phyloP scores from a whole-genome alignment of 1,140 invertebrate genomes.

The Caerostris extrusa region DNA sequence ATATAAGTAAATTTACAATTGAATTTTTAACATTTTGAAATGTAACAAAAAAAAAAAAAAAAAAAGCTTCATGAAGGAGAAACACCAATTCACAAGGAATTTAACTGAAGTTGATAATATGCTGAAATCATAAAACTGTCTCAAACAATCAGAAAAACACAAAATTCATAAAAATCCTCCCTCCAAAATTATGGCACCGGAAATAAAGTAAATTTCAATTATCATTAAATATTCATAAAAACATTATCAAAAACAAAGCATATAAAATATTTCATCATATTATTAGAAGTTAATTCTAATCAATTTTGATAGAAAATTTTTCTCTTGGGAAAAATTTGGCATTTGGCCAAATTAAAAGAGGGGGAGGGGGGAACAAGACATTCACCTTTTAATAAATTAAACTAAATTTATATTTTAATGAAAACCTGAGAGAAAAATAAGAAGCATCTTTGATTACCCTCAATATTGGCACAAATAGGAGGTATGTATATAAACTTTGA shows the following conservation, averaged over 20 bases:
- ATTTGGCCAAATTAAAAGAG: background rate
- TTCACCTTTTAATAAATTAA: background rate
- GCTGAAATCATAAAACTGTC: background rate
- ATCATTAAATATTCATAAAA: background rate
- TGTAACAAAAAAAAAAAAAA: background rate
- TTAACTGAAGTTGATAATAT: background rate
- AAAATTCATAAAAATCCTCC: background rate
- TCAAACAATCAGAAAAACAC: background rate
- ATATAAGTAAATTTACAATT: too few relatives aligned
- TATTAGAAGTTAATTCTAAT: background rate
- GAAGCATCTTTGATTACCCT: background rate
- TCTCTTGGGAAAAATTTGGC: background rate
- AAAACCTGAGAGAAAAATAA: background rate
- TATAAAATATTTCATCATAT: too few relatives aligned
- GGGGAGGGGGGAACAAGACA: background rate
- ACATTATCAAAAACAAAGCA: too few relatives aligned
- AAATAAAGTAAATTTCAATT: background rate
- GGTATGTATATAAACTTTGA: background rate
- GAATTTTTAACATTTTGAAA: background rate
- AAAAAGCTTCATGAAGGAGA: background rate
- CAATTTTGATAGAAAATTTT: background rate
- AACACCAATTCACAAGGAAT: background rate
- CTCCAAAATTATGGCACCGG: background rate
- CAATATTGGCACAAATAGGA: constrained; percentile 3
- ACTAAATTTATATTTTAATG: background rate